These are phyloP conservation scores for Siniperca chuatsi DNA, from an alignment of 2,113 vertebrate genomes.

Conservation along the genomic window DNA sequence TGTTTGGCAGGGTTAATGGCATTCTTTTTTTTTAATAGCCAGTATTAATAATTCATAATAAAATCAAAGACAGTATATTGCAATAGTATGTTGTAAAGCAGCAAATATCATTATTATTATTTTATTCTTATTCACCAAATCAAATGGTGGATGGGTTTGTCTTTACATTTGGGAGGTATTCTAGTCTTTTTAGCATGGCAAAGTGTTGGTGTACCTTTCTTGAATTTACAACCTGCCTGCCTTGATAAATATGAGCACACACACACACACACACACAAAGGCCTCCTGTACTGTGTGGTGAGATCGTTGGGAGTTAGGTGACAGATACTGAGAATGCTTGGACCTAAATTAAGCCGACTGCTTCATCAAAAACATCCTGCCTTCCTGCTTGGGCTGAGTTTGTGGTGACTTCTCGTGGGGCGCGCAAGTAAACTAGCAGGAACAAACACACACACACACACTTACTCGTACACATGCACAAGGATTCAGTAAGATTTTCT, in stretches of 20 bases:
- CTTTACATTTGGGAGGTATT: conserved; percentile 18
- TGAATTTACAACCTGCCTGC: conserved; percentile 55
- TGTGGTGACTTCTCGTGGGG: conserved; percentile 81
- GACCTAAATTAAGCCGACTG: conserved; percentile 87
- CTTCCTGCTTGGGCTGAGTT: conserved; percentile 77
- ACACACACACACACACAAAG: conserved; percentile 30
- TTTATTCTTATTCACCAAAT: background rate
- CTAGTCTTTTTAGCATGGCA: conserved; percentile 18
- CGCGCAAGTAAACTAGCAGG: conserved; percentile 59
- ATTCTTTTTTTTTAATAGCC: conserved; percentile 48
- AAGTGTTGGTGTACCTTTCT: conserved; percentile 60
- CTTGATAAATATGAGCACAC: conserved; percentile 57
- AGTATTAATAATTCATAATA: conserved; percentile 47
- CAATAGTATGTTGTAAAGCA: conserved; percentile 11
- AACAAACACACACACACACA: background rate
- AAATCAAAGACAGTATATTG: conserved; percentile 19
- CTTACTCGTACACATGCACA: background rate
- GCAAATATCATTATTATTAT: conserved; percentile 1
- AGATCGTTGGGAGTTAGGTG: conserved; percentile 78
- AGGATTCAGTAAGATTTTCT: background rate
- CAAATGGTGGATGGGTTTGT: background rate
- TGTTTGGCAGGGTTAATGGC: conserved; percentile 55
- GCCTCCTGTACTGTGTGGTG: conserved; percentile 58
- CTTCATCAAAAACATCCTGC: conserved; percentile 91
- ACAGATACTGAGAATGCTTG: conserved; percentile 88